These are phyloP conservation scores for Ptycholaimellus sp. DNA, from an alignment of 2,888 invertebrate species.

Conservation along the genomic window DNA sequence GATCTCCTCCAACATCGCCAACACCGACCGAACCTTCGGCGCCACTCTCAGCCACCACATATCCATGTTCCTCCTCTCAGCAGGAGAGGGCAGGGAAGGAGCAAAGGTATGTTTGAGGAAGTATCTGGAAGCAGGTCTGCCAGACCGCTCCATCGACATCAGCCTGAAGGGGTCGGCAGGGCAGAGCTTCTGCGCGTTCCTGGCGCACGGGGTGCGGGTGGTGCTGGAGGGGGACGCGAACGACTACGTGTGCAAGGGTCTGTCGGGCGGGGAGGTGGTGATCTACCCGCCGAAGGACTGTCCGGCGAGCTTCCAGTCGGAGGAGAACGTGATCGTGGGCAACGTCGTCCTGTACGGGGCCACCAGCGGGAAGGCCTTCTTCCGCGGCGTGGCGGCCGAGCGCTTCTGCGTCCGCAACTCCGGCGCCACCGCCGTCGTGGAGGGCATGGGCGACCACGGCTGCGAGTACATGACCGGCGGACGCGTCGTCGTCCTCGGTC, in stretches of 20 bases:
- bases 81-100: background rate
- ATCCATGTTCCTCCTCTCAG: constrained; percentile 38
- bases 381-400: constrained; percentile 86
- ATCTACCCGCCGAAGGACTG: constrained; percentile 69
- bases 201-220: constrained; percentile 64
- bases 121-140: constrained; percentile 18
- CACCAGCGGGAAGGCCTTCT: constrained; percentile 43
- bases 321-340: constrained; percentile 82
- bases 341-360: constrained; percentile 96
- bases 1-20: too few species aligned
- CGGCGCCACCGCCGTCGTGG: constrained; percentile 76
- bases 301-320: constrained; percentile 50
- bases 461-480: constrained; percentile 97
- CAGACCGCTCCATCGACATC: constrained; percentile 42
- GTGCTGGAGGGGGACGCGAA: constrained; percentile 87
- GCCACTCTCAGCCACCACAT: constrained; percentile 79
- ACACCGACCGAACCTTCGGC: constrained; percentile 73
- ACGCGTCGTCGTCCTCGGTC: constrained; percentile 56
- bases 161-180: constrained; percentile 73
- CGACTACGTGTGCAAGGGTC: constrained; percentile 85
- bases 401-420: constrained; percentile 94
- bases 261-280: constrained; percentile 76
- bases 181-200: constrained; percentile 93
- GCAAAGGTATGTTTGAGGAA: constrained; percentile 11
- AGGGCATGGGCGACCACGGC: constrained; percentile 95